Base-by-base conservation (phyloP, 2,113 vertebrate species). In the Poeciliopsis occidentalis region DNA sequence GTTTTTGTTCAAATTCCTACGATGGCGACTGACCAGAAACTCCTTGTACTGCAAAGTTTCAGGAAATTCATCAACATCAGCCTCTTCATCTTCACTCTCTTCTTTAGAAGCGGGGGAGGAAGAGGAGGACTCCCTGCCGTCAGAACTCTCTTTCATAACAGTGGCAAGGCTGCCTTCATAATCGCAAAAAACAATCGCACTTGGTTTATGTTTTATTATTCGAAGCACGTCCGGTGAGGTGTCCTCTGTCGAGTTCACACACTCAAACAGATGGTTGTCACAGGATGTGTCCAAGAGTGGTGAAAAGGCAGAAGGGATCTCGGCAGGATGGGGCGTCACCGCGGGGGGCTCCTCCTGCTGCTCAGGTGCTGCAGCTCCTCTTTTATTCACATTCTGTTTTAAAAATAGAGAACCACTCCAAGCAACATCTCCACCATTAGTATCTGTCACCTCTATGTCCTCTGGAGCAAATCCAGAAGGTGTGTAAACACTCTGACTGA, bases 131-230 rank as follows among this genome's bases (percentile, higher is more conserved):
- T 68, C 91, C 12, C 66, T 82, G 4, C 68, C 81, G 13, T 92
- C 89, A 61, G 84, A 88, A 30, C 71, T 81, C 37, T 80, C 80
- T 1, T 65, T 61, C 54, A 60, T 6, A 24, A 3, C 4, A 6
- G 6, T 34, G 26, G 0, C 54, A 64, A 92, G 81, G 0, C 34
- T 64, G 11, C 32, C 26, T 12, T 78, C 24, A 0, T 77, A 78
- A 62, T 94, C 92, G 22, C 91, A 86, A 92, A 96, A 96, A 0
- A 93, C 75, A 41, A 95, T 94, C 54, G 90, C 82, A 27, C 90
- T 95, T 1, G 90, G 84, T 75, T 94, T 93, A 71, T 95, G 92
- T 68, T 93, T 94, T 17, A 95, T 80, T 57, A 95, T 79, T 70
- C 90, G 90, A 29, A 90, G 84, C 39, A 89, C 80, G 34, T 94